phyloP scores from a whole-genome alignment of 2,113 vertebrate genomes.

The Phoxinus phoxinus region DNA sequence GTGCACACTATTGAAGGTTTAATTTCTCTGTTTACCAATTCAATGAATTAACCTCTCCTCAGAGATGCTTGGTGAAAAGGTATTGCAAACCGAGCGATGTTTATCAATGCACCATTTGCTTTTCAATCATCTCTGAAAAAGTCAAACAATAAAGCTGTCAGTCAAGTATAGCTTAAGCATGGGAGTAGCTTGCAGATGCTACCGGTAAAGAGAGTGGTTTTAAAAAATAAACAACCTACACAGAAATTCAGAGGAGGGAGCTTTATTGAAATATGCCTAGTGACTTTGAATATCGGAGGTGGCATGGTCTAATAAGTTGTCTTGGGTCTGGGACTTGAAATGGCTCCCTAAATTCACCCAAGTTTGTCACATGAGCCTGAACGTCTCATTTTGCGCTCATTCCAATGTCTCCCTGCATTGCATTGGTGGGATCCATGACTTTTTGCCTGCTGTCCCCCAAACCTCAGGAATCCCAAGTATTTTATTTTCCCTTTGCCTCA shows the following conservation, averaged over 20 bases:
- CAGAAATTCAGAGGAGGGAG: conserved; percentile 4
- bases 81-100: conserved; percentile 20
- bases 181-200: conserved; percentile 1
- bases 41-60: conserved; percentile 42
- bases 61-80: conserved; percentile 35
- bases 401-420: conserved; percentile 44
- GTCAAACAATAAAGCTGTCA: conserved; percentile 63
- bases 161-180: conserved; percentile 50
- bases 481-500: conserved; percentile 78
- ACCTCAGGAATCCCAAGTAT: conserved; percentile 76
- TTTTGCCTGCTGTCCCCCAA: conserved; percentile 63
- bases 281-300: not conserved
- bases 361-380: conserved; percentile 20
- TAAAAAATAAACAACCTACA: not conserved
- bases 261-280: conserved; percentile 33
- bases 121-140: conserved; percentile 61
- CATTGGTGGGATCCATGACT: conserved; percentile 58
- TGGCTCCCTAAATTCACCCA: not conserved
- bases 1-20: conserved; percentile 38
- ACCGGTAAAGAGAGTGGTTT: not conserved
- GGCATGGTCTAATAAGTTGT: not conserved
- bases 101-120: conserved; percentile 47
- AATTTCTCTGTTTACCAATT: conserved; percentile 50
- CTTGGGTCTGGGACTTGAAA: not conserved
- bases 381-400: conserved; percentile 17